Evolutionary conservation across 2,113 vertebrate species (phyloP).

Genomic region (Tragelaphus imberbis): DNA sequence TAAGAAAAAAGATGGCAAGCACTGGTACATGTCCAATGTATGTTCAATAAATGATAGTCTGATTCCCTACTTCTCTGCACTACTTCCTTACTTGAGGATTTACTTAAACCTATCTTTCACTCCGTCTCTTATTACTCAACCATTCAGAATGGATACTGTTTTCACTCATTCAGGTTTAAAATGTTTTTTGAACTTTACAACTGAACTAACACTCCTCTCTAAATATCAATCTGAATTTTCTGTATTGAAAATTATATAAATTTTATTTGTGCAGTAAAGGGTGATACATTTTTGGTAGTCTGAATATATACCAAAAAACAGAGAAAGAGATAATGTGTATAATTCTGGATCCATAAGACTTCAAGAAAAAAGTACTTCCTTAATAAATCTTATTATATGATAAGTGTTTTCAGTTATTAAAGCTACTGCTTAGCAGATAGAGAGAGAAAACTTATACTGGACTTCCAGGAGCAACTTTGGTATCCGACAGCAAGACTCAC

Average conservation of each 20-base stretch:
- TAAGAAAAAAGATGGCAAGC: background rate
- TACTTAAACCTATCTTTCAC: background rate
- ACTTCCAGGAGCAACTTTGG: background rate
- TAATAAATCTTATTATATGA: background rate
- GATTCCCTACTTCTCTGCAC: background rate
- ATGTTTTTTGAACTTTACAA: background rate
- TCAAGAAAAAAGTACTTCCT: background rate
- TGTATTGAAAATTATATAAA: background rate
- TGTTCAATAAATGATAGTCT: background rate
- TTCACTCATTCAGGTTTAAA: background rate
- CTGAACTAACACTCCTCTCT: background rate
- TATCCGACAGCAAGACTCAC: background rate
- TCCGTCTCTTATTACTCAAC: background rate
- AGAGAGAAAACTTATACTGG: background rate
- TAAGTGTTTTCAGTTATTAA: background rate
- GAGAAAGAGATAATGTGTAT: background rate
- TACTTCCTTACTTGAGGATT: background rate
- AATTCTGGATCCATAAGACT: background rate
- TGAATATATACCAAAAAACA: background rate
- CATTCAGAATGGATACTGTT: background rate
- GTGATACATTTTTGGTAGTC: background rate
- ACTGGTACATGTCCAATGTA: background rate
- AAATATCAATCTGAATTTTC: background rate
- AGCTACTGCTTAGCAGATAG: background rate
- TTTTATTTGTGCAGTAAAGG: background rate